Evolutionary conservation across 2,113 vertebrate species (phyloP).

Genomic region (Uropsilus gracilis): DNA sequence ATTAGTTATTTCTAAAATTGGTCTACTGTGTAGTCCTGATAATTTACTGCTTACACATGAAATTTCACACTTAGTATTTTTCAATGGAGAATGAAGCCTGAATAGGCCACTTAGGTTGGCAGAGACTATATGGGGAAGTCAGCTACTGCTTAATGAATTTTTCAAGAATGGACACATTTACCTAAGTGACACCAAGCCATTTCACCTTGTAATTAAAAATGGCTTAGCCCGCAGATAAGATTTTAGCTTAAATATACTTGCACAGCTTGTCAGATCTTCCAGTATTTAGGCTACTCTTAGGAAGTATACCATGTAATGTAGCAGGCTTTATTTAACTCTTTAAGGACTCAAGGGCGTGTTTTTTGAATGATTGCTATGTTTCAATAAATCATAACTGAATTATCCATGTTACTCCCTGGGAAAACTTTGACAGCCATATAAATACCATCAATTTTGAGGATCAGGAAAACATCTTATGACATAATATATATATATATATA

Average conservation of each 20-base stretch:
- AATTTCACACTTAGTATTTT: slow-evolving; percentile 84
- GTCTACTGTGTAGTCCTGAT: slow-evolving; percentile 69
- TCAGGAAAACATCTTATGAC: neutral
- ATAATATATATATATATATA: no score
- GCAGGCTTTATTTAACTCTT: slow-evolving; percentile 56
- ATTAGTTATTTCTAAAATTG: slow-evolving; percentile 85
- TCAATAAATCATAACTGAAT: slow-evolving; percentile 23
- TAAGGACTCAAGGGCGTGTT: neutral
- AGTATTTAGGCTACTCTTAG: neutral
- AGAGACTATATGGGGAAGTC: slow-evolving; percentile 9
- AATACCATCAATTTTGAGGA: slow-evolving; percentile 38
- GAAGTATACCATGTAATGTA: neutral
- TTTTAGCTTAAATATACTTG: slow-evolving; percentile 18
- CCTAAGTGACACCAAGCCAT: slow-evolving; percentile 33
- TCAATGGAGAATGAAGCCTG: slow-evolving; percentile 42
- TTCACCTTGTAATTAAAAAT: slow-evolving; percentile 21
- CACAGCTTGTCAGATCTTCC: neutral
- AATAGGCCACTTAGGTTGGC: slow-evolving; percentile 56
- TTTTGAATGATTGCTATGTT: slow-evolving; percentile 36
- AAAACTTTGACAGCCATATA: slow-evolving; percentile 11
- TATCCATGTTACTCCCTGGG: slow-evolving; percentile 15
- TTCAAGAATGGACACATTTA: slow-evolving; percentile 52
- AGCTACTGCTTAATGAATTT: slow-evolving; percentile 32
- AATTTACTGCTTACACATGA: slow-evolving; percentile 80
- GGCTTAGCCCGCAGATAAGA: neutral